These are phyloP conservation scores for Odiellus spinosus DNA, from an alignment of 2,888 invertebrate genomes.

Conservation along the genomic window DNA sequence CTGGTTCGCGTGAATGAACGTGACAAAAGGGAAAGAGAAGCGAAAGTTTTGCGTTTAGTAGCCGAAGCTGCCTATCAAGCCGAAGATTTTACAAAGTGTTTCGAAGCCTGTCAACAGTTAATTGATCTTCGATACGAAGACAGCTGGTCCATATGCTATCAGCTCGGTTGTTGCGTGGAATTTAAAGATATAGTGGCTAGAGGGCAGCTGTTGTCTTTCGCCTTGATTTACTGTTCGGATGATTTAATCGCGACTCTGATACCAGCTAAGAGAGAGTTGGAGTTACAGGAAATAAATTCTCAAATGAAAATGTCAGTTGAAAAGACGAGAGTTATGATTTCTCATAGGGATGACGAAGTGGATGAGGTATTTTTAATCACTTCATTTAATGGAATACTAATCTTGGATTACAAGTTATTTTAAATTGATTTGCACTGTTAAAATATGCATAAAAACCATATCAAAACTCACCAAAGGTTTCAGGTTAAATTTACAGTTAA, in stretches of 20 bases:
- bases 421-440: no score
- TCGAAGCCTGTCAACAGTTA: slow-evolving; percentile 35
- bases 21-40: slow-evolving; percentile 34
- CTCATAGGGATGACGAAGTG: no score
- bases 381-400: no score
- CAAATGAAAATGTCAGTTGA: no score
- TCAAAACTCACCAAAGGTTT: no score
- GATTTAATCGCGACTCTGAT: slow-evolving; percentile 11
- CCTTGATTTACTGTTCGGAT: slow-evolving; percentile 31
- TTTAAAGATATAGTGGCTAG: slow-evolving; percentile 32
- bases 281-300: slow-evolving; percentile 9
- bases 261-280: slow-evolving; percentile 9
- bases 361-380: no score
- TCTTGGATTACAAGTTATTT: no score
- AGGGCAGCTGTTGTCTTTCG: slow-evolving; percentile 32
- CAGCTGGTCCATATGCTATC: slow-evolving; percentile 39
- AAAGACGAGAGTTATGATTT: no score
- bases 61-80: slow-evolving; percentile 37
- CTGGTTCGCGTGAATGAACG: slow-evolving; percentile 42
- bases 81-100: slow-evolving; percentile 34
- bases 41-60: slow-evolving; percentile 37
- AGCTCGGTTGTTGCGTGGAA: slow-evolving; percentile 36
- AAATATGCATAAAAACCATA: no score
- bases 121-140: slow-evolving; percentile 35
- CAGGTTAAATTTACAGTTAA: no score